A percentile compares a stretch with the other conserved stretches of the same genome.
phyloP scores from a whole-genome alignment of 2,888 invertebrate genomes.

The Apamea epomidion region DNA sequence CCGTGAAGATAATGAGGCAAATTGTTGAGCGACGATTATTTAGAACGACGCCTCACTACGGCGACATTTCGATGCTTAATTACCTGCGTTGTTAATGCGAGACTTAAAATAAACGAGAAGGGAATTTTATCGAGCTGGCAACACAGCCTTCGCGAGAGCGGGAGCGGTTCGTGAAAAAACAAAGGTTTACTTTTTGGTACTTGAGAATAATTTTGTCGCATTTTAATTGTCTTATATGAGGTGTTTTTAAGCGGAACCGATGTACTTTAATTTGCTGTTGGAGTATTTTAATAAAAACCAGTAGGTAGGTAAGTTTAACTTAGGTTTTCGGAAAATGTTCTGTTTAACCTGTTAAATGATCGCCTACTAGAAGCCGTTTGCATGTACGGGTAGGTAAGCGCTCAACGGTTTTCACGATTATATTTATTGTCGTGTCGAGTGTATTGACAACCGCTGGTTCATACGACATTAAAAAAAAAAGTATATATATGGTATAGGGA shows the following conservation, averaged over 20 bases:
- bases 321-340: background rate
- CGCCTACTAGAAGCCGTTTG: background rate
- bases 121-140: conserved; percentile 78
- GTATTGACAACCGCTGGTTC: background rate
- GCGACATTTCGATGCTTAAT: conserved; percentile 87
- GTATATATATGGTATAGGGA: too few species aligned
- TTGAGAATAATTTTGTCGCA: conserved; percentile 56
- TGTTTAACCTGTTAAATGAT: background rate
- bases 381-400: background rate
- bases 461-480: too few species aligned
- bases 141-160: conserved; percentile 53
- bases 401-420: background rate
- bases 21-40: conserved; percentile 77
- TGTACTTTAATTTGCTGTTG: conserved; percentile 10
- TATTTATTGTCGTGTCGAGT: background rate
- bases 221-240: conserved; percentile 59
- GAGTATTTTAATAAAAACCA: conserved; percentile 1
- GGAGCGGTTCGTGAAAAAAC: conserved; percentile 60
- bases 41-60: conserved; percentile 80
- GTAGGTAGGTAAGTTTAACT: background rate
- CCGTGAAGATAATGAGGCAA: conserved; percentile 65
- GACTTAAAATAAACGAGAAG: conserved; percentile 82
- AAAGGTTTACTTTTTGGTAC: conserved; percentile 58
- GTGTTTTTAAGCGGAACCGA: conserved; percentile 42
- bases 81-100: conserved; percentile 82